Evolutionary conservation across 2,888 invertebrate genomes (phyloP).

Genomic region (Piscicola geometra): DNA sequence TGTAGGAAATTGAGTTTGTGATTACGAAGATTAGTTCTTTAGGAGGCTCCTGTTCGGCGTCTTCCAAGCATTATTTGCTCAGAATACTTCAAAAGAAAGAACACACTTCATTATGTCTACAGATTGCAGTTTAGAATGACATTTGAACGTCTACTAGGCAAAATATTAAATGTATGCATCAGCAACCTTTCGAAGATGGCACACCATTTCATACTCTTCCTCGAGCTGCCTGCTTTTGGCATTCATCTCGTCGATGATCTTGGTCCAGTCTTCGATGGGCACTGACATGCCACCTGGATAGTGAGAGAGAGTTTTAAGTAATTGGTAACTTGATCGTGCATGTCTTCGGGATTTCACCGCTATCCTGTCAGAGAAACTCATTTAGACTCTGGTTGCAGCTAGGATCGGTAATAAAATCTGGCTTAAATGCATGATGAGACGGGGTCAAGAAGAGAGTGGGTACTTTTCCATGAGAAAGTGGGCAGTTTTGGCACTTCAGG

Average conservation of each 20-base stretch:
- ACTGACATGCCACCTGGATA: slow-evolving; percentile 40
- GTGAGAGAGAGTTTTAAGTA: not conserved
- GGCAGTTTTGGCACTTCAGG: slow-evolving; percentile 42
- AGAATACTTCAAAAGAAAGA: too few relatives aligned
- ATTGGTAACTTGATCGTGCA: too few relatives aligned
- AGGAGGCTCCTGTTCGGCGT: too few relatives aligned
- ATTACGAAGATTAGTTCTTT: too few relatives aligned
- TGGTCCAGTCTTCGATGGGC: slow-evolving; percentile 44
- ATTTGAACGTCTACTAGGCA: too few relatives aligned
- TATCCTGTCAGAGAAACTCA: not conserved
- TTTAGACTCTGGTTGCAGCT: not conserved
- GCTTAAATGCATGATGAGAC: not conserved
- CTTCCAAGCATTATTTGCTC: too few relatives aligned
- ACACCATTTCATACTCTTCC: slow-evolving; percentile 41
- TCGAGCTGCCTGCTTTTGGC: slow-evolving; percentile 38
- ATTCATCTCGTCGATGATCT: slow-evolving; percentile 43
- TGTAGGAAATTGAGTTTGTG: too few relatives aligned
- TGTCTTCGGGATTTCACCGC: too few relatives aligned
- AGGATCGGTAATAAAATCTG: not conserved
- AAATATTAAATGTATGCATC: too few relatives aligned
- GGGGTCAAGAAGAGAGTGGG: not conserved
- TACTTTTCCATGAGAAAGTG: slow-evolving; percentile 41
- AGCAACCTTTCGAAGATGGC: slow-evolving; percentile 41
- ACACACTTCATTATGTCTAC: too few relatives aligned
- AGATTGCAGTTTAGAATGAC: too few relatives aligned